Percentiles rank a stretch among this genome's conserved stretches.
Evolutionary conservation across 2,888 invertebrate genomes (phyloP).

Genomic region (Melolontha melolontha): DNA sequence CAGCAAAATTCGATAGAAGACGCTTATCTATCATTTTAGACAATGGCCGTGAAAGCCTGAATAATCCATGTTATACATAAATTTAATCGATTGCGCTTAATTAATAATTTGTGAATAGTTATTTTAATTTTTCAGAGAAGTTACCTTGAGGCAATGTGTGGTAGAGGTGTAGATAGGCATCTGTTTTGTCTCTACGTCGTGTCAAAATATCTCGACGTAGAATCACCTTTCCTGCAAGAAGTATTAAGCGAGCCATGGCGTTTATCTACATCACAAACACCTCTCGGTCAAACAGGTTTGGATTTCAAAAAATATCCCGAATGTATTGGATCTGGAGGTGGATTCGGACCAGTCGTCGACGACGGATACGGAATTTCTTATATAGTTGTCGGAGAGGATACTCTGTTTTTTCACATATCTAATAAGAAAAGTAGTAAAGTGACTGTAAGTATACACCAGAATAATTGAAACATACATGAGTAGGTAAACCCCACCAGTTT

Average conservation of each 20-base stretch:
- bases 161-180: conserved; percentile 96
- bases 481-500: too few species aligned
- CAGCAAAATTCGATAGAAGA: too few species aligned
- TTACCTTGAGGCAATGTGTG: conserved; percentile 98
- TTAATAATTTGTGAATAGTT: too few species aligned
- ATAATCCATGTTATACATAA: too few species aligned
- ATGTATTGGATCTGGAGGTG: conserved; percentile 95
- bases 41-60: too few species aligned
- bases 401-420: conserved; percentile 97
- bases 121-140: conserved; percentile 65
- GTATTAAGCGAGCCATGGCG: conserved; percentile 98
- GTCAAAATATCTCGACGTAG: conserved; percentile 96
- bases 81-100: too few species aligned
- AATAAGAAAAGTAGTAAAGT: conserved; percentile 90
- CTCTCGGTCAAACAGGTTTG: conserved; percentile 94
- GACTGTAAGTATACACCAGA: conserved; percentile 77
- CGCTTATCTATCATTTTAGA: too few species aligned
- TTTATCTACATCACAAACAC: conserved; percentile 97
- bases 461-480: too few species aligned
- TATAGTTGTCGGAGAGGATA: conserved; percentile 96
- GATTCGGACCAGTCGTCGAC: conserved; percentile 98
- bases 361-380: conserved; percentile 99
- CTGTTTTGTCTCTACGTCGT: conserved; percentile 98
- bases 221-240: conserved; percentile 94
- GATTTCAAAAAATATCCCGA: conserved; percentile 90